phyloP scores from a whole-genome alignment of 2,113 vertebrate genomes.

The Catharus minimus region DNA sequence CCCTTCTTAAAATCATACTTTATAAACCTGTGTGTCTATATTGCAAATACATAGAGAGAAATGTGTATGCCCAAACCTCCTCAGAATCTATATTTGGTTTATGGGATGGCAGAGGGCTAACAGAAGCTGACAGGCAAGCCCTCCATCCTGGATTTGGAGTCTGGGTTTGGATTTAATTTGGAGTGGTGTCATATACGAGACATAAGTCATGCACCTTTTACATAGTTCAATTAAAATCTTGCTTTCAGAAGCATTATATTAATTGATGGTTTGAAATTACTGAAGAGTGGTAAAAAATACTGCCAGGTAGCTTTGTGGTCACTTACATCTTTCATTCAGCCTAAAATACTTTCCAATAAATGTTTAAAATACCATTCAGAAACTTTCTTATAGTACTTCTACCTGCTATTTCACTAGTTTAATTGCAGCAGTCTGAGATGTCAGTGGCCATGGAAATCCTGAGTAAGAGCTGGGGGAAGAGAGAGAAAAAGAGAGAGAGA shows the following conservation, averaged over 20 bases:
- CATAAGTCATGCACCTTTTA: not conserved
- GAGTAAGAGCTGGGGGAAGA: rapidly evolving
- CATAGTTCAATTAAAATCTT: constrained; percentile 18
- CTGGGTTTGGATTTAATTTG: not conserved
- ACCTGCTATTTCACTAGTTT: constrained; percentile 1
- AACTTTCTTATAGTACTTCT: not conserved
- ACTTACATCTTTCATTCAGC: not conserved
- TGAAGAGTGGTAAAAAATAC: not conserved
- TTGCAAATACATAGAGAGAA: not conserved
- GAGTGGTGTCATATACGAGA: not conserved
- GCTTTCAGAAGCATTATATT: not conserved
- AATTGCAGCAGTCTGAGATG: constrained; percentile 2
- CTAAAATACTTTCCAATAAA: not conserved
- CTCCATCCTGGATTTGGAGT: not conserved
- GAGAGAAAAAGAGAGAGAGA: not conserved
- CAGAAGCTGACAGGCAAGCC: not conserved
- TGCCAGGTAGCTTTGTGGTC: not conserved
- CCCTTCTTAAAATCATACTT: not conserved
- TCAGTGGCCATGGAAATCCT: not conserved
- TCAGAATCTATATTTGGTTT: not conserved
- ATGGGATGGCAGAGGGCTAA: not conserved
- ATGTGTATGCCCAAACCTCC: not conserved
- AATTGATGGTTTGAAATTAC: not conserved
- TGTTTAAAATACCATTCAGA: not conserved
- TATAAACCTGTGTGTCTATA: not conserved